Conservation (phyloP, 2,797 vertebrate species). For the Acipenser ruthenus region DNA sequence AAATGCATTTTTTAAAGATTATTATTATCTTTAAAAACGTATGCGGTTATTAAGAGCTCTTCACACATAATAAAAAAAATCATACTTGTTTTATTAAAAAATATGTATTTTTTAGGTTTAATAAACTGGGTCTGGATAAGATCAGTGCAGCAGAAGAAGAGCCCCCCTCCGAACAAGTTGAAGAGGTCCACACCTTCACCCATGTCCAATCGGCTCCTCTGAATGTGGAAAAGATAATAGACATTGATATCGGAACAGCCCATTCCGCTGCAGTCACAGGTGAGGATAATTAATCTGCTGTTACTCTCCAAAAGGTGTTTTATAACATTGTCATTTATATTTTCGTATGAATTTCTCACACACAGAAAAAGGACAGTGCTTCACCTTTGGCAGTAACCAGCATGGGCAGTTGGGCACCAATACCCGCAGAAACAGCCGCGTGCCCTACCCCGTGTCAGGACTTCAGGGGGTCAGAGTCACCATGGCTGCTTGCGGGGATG, state of each 20-base stretch:
- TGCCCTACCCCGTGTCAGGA: constrained; percentile 74
- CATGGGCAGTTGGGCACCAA: constrained; percentile 86
- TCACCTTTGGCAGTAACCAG: constrained; percentile 96
- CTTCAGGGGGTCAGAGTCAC: constrained; percentile 64
- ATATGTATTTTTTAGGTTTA: constrained; percentile 62
- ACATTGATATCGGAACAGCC: constrained; percentile 84
- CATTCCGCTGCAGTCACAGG: constrained; percentile 89
- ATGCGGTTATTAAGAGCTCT: too few species aligned
- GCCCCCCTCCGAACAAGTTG: constrained; percentile 63
- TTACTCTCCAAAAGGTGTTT: neutral
- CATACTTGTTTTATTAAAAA: too few species aligned
- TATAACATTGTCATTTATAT: constrained; percentile 4
- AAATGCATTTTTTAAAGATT: too few species aligned
- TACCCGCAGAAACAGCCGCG: constrained; percentile 67
- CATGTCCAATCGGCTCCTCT: constrained; percentile 73
- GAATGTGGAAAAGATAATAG: constrained; percentile 65
- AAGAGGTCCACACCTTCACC: constrained; percentile 71
- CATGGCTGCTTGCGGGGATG: constrained; percentile 87
- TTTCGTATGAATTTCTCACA: neutral
- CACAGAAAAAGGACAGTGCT: constrained; percentile 80
- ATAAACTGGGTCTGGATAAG: constrained; percentile 84
- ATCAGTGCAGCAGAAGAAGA: constrained; percentile 61
- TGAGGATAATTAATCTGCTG: constrained; percentile 35
- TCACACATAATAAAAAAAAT: too few species aligned
- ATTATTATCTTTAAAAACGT: too few species aligned